A percentile compares a stretch with the other conserved stretches of the same genome.
Conservation (phyloP, 2,797 vertebrate species). For the Tarsius wallacei region DNA sequence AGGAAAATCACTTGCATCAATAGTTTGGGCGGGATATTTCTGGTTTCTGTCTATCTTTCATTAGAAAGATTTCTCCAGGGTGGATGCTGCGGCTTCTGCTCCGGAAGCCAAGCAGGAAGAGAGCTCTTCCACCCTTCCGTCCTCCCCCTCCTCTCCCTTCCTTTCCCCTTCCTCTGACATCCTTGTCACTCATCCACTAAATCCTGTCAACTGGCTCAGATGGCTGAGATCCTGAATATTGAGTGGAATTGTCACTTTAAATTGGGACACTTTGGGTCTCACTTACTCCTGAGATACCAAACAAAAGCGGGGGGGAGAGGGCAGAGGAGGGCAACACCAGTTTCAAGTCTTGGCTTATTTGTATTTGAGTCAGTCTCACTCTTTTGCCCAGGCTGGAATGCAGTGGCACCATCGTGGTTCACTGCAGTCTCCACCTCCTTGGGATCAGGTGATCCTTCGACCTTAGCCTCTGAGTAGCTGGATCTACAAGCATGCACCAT, state of each 20-base stretch:
- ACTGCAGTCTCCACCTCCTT: too few relatives aligned
- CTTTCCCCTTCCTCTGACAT: background rate
- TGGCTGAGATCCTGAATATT: background rate
- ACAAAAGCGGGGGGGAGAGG: background rate
- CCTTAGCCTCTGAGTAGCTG: too few relatives aligned
- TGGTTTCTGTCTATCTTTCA: constrained; percentile 20
- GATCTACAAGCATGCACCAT: too few relatives aligned
- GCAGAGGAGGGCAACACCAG: background rate
- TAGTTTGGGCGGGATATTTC: constrained; percentile 62
- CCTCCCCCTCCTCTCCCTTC: background rate
- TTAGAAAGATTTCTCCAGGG: background rate
- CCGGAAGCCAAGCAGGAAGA: constrained; percentile 38
- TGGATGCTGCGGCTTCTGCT: constrained; percentile 42
- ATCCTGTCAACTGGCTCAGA: background rate
- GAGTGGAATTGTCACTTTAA: background rate
- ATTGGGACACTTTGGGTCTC: background rate
- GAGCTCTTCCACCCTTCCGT: constrained; percentile 38
- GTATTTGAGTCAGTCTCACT: too few relatives aligned
- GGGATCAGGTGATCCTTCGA: too few relatives aligned
- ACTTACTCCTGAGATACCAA: background rate
- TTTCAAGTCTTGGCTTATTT: background rate
- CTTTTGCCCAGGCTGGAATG: too few relatives aligned
- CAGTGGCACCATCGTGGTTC: too few relatives aligned
- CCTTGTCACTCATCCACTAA: background rate
- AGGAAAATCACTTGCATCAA: constrained; percentile 69